Percentiles rank a stretch among this genome's conserved stretches.
Evolutionary conservation across 2,113 vertebrate species (phyloP).

Genomic region (Glaucidium brasilianum): DNA sequence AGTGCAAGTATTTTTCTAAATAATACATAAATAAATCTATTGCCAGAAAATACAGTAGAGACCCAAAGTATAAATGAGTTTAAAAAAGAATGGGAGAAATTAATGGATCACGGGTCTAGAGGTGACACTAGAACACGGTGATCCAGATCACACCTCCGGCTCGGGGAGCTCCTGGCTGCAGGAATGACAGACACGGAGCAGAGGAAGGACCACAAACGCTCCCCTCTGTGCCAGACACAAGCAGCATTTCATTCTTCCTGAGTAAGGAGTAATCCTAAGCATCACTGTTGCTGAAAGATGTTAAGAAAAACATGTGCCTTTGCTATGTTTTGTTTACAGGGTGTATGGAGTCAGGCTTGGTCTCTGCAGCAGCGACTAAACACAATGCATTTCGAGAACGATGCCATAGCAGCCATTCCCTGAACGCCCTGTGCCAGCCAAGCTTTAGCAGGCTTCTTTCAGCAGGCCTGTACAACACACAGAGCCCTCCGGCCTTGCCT

Average conservation of each 20-base stretch:
- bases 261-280: not conserved
- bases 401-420: not conserved
- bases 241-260: not conserved
- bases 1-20: not conserved
- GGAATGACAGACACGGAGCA: not conserved
- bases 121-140: rapidly evolving
- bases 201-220: not conserved
- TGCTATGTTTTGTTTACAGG: not conserved
- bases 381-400: not conserved
- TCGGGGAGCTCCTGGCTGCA: not conserved
- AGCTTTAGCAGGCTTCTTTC: not conserved
- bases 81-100: not conserved
- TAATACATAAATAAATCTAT: not conserved
- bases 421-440: not conserved
- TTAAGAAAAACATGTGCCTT: not conserved
- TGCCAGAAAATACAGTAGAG: not conserved
- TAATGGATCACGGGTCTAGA: not conserved
- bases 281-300: not conserved
- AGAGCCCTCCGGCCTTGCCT: not conserved
- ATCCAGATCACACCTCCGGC: not conserved
- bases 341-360: not conserved
- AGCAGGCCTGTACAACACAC: not conserved
- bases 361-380: not conserved
- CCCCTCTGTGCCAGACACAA: not conserved
- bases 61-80: not conserved